phyloP scores from a whole-genome alignment of 2,797 vertebrate species.

The Phrynocephalus forsythii region DNA sequence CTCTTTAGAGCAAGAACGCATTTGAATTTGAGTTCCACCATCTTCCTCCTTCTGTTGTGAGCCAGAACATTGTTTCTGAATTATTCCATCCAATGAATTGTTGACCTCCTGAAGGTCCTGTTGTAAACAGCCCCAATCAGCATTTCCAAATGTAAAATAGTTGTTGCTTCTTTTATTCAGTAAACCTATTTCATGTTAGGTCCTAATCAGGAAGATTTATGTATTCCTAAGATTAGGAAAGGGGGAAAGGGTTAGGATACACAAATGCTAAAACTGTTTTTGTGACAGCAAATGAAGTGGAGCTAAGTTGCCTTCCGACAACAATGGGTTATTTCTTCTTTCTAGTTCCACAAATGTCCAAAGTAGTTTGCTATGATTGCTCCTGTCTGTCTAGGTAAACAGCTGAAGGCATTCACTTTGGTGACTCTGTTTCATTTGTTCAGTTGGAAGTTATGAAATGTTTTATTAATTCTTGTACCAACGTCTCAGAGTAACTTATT shows the following conservation, averaged over 20 bases:
- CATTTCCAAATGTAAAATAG: no score
- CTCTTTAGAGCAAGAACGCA: no score
- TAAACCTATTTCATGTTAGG: not conserved
- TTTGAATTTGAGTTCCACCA: not conserved
- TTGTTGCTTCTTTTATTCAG: no score
- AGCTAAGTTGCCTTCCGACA: conserved; percentile 51
- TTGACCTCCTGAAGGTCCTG: no score
- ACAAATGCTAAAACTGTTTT: conserved; percentile 26
- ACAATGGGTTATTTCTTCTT: conserved; percentile 59
- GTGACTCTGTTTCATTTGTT: no score
- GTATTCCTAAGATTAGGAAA: not conserved
- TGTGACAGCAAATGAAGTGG: conserved; percentile 51
- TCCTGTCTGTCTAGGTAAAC: conserved; percentile 60
- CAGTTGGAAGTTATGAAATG: no score
- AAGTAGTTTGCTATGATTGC: conserved; percentile 53
- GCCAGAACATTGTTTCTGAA: no score
- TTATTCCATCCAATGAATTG: no score
- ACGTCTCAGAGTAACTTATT: no score
- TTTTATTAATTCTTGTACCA: no score
- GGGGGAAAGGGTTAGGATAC: not conserved
- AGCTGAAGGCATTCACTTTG: not conserved
- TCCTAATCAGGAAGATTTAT: not conserved
- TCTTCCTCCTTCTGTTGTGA: no score
- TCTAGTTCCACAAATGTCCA: conserved; percentile 48
- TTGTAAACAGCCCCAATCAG: no score